phyloP scores from a whole-genome alignment of 35 echinoderm and acorn worm genomes.

The Ophiothrix spiculata region DNA sequence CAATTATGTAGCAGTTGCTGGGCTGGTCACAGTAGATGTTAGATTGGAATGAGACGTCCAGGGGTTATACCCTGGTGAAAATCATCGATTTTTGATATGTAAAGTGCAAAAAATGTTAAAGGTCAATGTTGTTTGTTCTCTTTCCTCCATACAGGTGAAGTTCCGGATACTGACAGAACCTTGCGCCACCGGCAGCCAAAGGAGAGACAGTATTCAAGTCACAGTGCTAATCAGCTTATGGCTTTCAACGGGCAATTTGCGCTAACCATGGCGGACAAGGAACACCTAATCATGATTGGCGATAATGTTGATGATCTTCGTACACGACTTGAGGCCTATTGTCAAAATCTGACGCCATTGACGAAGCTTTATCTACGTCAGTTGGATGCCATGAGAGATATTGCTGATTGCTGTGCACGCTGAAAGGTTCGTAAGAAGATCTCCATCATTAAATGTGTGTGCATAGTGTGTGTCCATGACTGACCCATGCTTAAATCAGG shows the following conservation, averaged over 20 bases:
- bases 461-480: no score
- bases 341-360: not conserved
- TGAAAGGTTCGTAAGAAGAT: no score
- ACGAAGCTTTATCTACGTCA: constrained; percentile 17
- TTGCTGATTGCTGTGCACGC: constrained; percentile 14
- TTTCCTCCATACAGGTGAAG: not conserved
- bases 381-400: constrained; percentile 28
- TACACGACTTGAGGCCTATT: not conserved
- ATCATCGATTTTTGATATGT: no score
- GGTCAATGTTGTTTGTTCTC: not conserved
- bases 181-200: not conserved
- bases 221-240: not conserved
- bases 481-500: no score
- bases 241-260: not conserved
- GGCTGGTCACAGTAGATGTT: no score
- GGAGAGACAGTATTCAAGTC: not conserved
- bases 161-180: not conserved
- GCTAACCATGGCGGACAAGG: constrained; percentile 6
- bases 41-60: no score
- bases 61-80: no score
- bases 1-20: no score
- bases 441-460: no score
- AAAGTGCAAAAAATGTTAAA: no score
- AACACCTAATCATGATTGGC: constrained; percentile 17
- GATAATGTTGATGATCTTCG: constrained; percentile 18